Base-by-base conservation (phyloP, 2,113 vertebrate species). In the Lophura nycthemera region DNA sequence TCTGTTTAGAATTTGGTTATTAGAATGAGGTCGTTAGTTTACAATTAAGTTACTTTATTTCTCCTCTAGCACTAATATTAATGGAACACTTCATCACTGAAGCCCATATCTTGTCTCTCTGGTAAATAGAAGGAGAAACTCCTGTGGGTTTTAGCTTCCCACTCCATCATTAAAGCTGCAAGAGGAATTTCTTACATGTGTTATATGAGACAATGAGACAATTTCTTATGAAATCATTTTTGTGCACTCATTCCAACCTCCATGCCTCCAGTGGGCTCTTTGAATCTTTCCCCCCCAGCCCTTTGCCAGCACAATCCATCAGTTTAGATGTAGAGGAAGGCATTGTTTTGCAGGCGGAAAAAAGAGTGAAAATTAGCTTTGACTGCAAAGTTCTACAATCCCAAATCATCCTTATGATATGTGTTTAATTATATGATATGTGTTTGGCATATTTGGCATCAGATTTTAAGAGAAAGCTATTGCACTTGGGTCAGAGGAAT, bases 21-120 rank as follows among this genome's bases (percentile, higher is more conserved):
- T 97, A 97, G 93, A 90, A 92, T 98, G 97, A 98, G 94, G 94
- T 96, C 91, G 67, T 91, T 95, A 97, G 95, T 97, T 97, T 97
- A 97, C 91, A 96, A 96, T 97, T 97, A 97, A 98, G 96, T 98
- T 92, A 96, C 92, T 93, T 96, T 94, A 84, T 94, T 66, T 84
- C 95, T 84, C 95, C 89, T 95, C 57, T 92, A 95, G 93, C 75
- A 50, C 93, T 97, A 95, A 87, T 95, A 96, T 95, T 97, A 97
- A 97, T 97, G 89, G 94, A 97, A 96, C 95, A 86, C 94, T 97
- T 98, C 91, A 96, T 97, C 96, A 94, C 80, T 90, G 81, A 76
- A 96, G 89, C 82, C 82, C 60, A 3, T 93, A 90, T 92, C 93
- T 92, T 96, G 83, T 76, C 70, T 96, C 94, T 96, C 95, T 93